Percentiles rank a stretch among this genome's conserved stretches.
Evolutionary conservation across 2,888 invertebrate genomes (phyloP).

Genomic region (Diploptera punctata): DNA sequence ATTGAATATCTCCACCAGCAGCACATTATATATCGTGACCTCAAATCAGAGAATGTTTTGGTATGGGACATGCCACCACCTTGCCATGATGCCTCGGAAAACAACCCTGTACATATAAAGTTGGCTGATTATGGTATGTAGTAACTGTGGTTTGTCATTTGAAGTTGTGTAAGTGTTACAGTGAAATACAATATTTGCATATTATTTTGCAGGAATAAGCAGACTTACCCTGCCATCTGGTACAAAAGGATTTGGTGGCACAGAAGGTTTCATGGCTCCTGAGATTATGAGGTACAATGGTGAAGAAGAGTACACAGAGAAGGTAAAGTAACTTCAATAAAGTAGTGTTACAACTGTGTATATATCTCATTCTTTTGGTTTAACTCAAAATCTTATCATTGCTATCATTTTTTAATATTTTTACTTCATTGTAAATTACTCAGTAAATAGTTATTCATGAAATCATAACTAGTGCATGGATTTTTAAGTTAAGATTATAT

Average conservation of each 20-base stretch:
- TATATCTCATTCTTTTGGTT: no score
- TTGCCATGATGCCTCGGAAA: conserved; percentile 64
- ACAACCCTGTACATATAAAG: conserved; percentile 82
- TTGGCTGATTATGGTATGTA: conserved; percentile 90
- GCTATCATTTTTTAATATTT: no score
- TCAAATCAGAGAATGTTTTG: conserved; percentile 96
- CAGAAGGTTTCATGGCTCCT: conserved; percentile 99
- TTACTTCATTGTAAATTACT: no score
- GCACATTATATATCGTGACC: conserved; percentile 90
- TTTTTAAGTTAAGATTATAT: no score
- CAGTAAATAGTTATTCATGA: no score
- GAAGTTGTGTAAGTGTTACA: no score
- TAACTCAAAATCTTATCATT: no score
- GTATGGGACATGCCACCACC: conserved; percentile 96
- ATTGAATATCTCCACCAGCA: conserved; percentile 94
- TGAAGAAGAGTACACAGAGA: conserved; percentile 98
- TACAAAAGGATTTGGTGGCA: conserved; percentile 97
- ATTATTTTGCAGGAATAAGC: conserved; percentile 71
- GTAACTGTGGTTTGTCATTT: no score
- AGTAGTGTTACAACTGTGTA: no score
- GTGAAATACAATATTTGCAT: not conserved
- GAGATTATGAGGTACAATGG: conserved; percentile 98
- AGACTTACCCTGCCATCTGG: conserved; percentile 87
- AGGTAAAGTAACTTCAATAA: no score
- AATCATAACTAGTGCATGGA: no score